These are phyloP conservation scores for Oreocharis arfaki DNA, from an alignment of 2,113 vertebrate species.

Conservation along the genomic window DNA sequence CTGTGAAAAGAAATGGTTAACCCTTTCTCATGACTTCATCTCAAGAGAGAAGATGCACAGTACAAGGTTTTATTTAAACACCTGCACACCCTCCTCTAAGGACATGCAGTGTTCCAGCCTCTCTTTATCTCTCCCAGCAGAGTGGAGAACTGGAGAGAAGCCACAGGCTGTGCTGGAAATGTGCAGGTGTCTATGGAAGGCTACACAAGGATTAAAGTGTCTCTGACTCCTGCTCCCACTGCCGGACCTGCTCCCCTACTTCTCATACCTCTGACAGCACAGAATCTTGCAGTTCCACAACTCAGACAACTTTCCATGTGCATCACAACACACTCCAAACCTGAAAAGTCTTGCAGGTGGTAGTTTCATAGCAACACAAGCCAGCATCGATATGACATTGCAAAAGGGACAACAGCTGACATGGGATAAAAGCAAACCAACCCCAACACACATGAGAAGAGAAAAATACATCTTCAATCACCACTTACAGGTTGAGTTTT, in stretches of 20 bases:
- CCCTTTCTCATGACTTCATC: background rate
- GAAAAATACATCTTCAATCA: background rate
- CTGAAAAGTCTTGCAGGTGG: background rate
- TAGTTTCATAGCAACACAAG: background rate
- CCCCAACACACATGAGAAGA: background rate
- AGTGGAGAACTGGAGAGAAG: background rate
- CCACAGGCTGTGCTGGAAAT: background rate
- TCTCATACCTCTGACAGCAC: background rate
- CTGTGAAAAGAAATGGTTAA: background rate
- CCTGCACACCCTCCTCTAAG: background rate
- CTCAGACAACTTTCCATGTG: background rate
- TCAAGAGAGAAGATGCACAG: background rate
- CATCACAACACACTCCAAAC: background rate
- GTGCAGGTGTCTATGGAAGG: background rate
- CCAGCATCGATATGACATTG: rapidly evolving
- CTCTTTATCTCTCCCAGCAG: background rate
- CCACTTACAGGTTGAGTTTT: background rate
- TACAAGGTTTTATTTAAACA: background rate
- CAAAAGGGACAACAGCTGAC: background rate
- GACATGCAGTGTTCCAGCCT: rapidly evolving
- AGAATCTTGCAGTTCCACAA: background rate
- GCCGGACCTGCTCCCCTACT: background rate
- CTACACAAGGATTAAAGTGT: background rate
- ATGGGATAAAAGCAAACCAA: background rate
- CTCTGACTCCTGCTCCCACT: background rate